phyloP scores from a whole-genome alignment of 2,113 vertebrate genomes.

The Chaetops frenatus region DNA sequence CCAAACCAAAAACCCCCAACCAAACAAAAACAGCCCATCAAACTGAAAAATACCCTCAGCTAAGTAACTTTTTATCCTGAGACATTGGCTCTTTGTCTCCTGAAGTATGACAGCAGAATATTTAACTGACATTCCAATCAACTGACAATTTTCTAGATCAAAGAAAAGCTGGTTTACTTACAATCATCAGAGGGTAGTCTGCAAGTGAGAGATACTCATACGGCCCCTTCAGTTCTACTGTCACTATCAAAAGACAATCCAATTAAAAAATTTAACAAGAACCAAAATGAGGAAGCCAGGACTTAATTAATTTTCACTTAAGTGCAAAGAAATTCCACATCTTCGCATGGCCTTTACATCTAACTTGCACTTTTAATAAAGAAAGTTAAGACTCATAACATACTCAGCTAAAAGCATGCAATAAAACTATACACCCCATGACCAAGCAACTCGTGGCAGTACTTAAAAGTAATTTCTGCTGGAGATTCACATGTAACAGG shows the following conservation, averaged over 20 bases:
- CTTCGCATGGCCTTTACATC: neutral
- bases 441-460: neutral
- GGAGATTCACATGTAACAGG: neutral
- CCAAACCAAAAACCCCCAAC: neutral
- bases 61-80: neutral
- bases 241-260: conserved; percentile 79
- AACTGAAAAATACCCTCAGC: neutral
- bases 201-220: conserved; percentile 91
- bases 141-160: neutral
- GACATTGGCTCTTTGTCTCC: neutral
- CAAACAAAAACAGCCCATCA: neutral
- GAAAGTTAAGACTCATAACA: neutral
- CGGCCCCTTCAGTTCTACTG: conserved; percentile 87
- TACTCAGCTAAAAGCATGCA: neutral
- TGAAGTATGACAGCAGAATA: neutral
- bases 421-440: neutral
- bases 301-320: neutral
- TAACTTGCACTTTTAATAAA: neutral
- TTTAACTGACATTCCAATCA: neutral
- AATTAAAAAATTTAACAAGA: neutral
- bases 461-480: neutral
- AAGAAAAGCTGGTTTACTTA: conserved; percentile 62
- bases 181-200: conserved; percentile 94
- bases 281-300: neutral
- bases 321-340: neutral